phyloP scores from a whole-genome alignment of 2,113 vertebrate species.

The Conger conger region DNA sequence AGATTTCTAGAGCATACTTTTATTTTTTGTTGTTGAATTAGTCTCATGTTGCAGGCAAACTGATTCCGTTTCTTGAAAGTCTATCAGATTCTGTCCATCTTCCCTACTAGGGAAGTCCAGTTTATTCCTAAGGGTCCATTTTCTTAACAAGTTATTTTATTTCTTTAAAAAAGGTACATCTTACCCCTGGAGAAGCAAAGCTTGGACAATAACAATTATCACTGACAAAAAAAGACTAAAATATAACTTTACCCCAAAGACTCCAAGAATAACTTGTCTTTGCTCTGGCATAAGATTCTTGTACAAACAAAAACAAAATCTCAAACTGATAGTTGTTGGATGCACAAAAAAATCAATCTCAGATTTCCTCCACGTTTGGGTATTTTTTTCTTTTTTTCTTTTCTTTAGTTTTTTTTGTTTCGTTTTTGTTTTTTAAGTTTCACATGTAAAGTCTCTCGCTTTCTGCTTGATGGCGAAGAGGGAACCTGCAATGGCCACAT shows the following conservation, averaged over 20 bases:
- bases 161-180: constrained; percentile 36
- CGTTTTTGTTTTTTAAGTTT: constrained; percentile 25
- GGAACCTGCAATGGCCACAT: constrained; percentile 16
- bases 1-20: constrained; percentile 26
- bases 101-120: constrained; percentile 38
- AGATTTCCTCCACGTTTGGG: constrained; percentile 11
- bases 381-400: constrained; percentile 21
- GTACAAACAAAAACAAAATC: constrained; percentile 58
- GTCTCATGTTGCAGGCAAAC: constrained; percentile 33
- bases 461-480: not conserved
- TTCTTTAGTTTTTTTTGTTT: not conserved
- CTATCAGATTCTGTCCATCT: constrained; percentile 38
- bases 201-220: constrained; percentile 63
- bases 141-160: constrained; percentile 33
- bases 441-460: constrained; percentile 26
- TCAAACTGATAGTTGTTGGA: constrained; percentile 52
- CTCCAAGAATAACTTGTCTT: constrained; percentile 16
- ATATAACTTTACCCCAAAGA: not conserved
- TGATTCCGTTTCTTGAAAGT: constrained; percentile 28
- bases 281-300: constrained; percentile 60
- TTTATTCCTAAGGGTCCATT: constrained; percentile 39
- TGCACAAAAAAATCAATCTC: constrained; percentile 51
- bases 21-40: constrained; percentile 28
- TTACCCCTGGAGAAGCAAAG: constrained; percentile 54
- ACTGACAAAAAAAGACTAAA: constrained; percentile 48